These are phyloP conservation scores for Agrochola litura DNA, from an alignment of 2,888 invertebrate genomes.

Conservation along the genomic window DNA sequence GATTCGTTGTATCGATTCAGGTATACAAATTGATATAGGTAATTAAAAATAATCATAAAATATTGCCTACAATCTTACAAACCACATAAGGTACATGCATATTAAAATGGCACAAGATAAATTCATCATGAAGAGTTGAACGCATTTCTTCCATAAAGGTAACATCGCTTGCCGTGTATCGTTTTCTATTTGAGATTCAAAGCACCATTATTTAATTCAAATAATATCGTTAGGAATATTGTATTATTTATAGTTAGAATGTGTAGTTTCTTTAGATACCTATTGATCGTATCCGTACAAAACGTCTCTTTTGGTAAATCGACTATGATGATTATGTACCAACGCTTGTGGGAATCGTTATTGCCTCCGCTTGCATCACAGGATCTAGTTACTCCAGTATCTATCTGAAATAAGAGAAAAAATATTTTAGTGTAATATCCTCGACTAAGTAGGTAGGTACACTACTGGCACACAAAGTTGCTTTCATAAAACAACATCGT, in stretches of 20 bases:
- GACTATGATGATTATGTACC: conserved; percentile 32
- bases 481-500: neutral
- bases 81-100: conserved; percentile 77
- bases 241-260: conserved; percentile 31
- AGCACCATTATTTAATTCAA: conserved; percentile 66
- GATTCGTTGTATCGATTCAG: conserved; percentile 83
- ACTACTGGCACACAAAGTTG: neutral
- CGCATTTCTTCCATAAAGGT: conserved; percentile 71
- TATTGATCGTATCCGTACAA: conserved; percentile 37
- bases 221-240: conserved; percentile 45
- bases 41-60: conserved; percentile 61
- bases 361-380: conserved; percentile 57
- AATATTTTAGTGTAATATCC: neutral
- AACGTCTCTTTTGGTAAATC: conserved; percentile 47
- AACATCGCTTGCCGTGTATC: conserved; percentile 67
- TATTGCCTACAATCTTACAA: conserved; percentile 70
- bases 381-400: conserved; percentile 28
- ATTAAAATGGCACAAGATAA: conserved; percentile 83
- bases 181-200: conserved; percentile 63
- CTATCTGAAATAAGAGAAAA: conserved; percentile 44
- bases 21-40: conserved; percentile 58
- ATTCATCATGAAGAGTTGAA: conserved; percentile 73
- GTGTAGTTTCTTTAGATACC: conserved; percentile 32
- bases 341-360: conserved; percentile 53
- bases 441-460: neutral